Evolutionary conservation across 1,140 invertebrate genomes (phyloP).

Genomic region (Drosophila watanabei): DNA sequence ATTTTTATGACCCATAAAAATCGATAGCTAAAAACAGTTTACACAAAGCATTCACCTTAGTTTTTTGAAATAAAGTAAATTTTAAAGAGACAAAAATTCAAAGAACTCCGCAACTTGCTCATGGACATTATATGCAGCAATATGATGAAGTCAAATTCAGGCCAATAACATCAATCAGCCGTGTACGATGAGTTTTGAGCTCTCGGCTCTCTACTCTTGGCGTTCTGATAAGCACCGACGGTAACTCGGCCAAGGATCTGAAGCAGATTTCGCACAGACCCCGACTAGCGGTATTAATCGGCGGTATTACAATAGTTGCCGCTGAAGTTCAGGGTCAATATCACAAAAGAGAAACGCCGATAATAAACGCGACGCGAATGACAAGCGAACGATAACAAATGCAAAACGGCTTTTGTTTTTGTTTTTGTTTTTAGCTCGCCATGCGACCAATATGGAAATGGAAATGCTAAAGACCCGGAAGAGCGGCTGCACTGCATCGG

Average conservation of each 20-base stretch:
- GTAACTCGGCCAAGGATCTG: constrained; percentile 54
- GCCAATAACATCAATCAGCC: constrained; percentile 45
- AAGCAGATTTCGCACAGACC: constrained; percentile 32
- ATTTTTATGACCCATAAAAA: constrained; percentile 32
- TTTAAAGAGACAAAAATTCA: neutral
- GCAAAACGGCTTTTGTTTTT: constrained; percentile 64
- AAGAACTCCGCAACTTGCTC: constrained; percentile 2
- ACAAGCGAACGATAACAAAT: constrained; percentile 57
- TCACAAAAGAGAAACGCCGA: constrained; percentile 66
- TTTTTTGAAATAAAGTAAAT: neutral
- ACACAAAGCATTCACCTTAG: neutral
- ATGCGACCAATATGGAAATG: constrained; percentile 20
- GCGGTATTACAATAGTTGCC: constrained; percentile 34
- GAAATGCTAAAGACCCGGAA: constrained; percentile 69
- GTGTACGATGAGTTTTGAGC: neutral
- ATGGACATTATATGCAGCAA: neutral
- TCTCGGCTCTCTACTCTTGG: neutral
- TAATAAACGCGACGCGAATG: constrained; percentile 39
- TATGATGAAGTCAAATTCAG: constrained; percentile 34
- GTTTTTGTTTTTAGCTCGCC: constrained; percentile 38
- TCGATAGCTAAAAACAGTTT: neutral
- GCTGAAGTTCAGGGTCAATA: constrained; percentile 72
- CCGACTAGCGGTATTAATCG: constrained; percentile 52
- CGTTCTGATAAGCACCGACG: constrained; percentile 42
- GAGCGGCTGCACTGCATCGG: constrained; percentile 35